Evolutionary conservation across 2,113 vertebrate species (phyloP).

Genomic region (Canis aureus): DNA sequence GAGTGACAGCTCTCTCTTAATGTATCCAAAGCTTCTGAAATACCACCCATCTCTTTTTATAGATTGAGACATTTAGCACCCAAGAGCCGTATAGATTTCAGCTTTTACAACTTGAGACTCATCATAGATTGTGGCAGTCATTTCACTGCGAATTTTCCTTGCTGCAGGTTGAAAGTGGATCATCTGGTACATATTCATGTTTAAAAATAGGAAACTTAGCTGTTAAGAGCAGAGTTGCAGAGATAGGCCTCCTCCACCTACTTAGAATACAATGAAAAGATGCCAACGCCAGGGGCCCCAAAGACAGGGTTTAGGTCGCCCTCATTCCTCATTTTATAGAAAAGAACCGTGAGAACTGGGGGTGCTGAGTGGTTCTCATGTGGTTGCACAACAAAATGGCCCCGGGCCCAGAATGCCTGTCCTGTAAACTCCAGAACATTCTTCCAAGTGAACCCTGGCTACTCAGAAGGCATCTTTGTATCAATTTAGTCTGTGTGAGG

Average conservation of each 20-base stretch:
- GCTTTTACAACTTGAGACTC: slow-evolving; percentile 38
- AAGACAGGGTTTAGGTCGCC: not conserved
- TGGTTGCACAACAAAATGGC: not conserved
- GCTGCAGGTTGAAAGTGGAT: slow-evolving; percentile 60
- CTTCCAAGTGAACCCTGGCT: not conserved
- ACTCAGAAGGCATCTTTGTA: not conserved
- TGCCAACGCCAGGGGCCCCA: not conserved
- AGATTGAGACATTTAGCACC: slow-evolving; percentile 67
- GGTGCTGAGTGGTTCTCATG: accelerated
- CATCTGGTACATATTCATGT: slow-evolving; percentile 45
- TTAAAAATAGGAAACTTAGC: slow-evolving; percentile 72
- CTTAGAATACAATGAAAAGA: not conserved
- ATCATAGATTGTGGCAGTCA: slow-evolving; percentile 2
- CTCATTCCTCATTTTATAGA: accelerated
- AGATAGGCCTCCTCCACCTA: not conserved
- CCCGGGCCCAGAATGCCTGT: too few relatives aligned
- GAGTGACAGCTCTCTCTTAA: not conserved
- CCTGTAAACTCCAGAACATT: not conserved
- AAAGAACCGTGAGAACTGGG: accelerated
- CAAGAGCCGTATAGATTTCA: slow-evolving; percentile 30
- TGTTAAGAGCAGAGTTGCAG: not conserved
- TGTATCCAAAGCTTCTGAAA: slow-evolving; percentile 64
- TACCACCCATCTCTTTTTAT: slow-evolving; percentile 74
- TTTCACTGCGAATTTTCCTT: not conserved
- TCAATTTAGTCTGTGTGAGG: accelerated